Percentiles rank a stretch among this genome's conserved stretches.
Conservation (phyloP, 2,797 vertebrate species). For the Myotis pilosus region DNA sequence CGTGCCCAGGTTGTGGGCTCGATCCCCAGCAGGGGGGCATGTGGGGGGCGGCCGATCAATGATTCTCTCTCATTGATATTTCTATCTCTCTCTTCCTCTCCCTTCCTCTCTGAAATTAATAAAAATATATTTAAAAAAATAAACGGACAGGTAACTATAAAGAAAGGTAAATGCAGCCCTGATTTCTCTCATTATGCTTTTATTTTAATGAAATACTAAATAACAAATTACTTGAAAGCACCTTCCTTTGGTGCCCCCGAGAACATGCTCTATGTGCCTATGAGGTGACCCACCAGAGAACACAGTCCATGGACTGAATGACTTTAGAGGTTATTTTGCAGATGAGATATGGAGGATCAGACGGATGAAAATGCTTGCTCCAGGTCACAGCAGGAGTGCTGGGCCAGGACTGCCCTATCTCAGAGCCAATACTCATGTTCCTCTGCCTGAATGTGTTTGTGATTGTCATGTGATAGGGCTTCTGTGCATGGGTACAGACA, state of each 20-base stretch:
- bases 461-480: not conserved
- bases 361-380: not conserved
- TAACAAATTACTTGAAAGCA: not conserved
- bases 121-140: no score
- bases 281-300: not conserved
- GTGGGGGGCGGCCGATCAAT: no score
- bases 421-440: not conserved
- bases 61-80: no score
- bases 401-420: not conserved
- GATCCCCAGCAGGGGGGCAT: no score
- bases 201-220: constrained; percentile 30
- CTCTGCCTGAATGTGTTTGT: not conserved
- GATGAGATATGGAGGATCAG: not conserved
- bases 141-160: not conserved
- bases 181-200: not conserved
- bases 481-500: not conserved
- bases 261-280: not conserved
- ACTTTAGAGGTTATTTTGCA: not conserved
- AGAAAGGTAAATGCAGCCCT: not conserved
- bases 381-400: not conserved
- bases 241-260: not conserved
- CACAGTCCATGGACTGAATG: not conserved
- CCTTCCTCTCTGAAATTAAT: no score
- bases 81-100: no score
- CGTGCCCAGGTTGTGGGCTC: no score